Base-by-base conservation (phyloP, 64 coral and sea anemone genomes). In the Pocillopora damicornis region DNA sequence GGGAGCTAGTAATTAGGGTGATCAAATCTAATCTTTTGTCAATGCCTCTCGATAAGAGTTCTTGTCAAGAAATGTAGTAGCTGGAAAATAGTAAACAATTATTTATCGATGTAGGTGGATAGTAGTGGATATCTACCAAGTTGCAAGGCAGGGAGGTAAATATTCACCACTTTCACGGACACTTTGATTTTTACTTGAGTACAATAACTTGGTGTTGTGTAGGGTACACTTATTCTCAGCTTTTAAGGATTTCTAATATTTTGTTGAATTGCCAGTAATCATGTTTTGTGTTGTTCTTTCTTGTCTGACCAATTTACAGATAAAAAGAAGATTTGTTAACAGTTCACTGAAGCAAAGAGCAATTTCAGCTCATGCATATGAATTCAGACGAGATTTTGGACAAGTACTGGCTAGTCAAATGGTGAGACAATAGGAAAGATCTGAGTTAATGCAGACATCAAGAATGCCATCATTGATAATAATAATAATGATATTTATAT, bases 351-450 rank as follows among this genome's bases (percentile, higher is more conserved):
- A 98, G 59, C 90, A 94, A 60, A 95, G 96, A 76, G 96, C 96
- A 51, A 87, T 69, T 37, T 80, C 90, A 92, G 96, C 96, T 22
- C 65, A 89, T 74, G 82, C 96, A 15, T 92, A 92, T 81, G 96
- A 98, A 73, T 95, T 98, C 51, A 95, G 89, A 74, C 81, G 96
- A 90, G 96, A 98, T 87, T 98, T 95, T 94, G 93, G 86, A 82
- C 96, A 98, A 80, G 96, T 98, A 20, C 78, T 98, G 15, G 77
- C 90, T 1, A 80, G 81, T 45, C 90, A 98, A 71, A 98, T 98
- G 96, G 96, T 98, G 88, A 79, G 81, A 20, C 20, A n/a, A n/a
- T 20, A n/a, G 16, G 1, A 71, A 67, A 67, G 22, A 1, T 71
- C 25, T 23, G 67, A n/a, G 37, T 37, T 37, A 20, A 79, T 36